Percentiles rank a stretch among this genome's conserved stretches.
These are phyloP conservation scores for Clanis bilineata DNA, from an alignment of 2,888 invertebrate species.

Conservation along the genomic window DNA sequence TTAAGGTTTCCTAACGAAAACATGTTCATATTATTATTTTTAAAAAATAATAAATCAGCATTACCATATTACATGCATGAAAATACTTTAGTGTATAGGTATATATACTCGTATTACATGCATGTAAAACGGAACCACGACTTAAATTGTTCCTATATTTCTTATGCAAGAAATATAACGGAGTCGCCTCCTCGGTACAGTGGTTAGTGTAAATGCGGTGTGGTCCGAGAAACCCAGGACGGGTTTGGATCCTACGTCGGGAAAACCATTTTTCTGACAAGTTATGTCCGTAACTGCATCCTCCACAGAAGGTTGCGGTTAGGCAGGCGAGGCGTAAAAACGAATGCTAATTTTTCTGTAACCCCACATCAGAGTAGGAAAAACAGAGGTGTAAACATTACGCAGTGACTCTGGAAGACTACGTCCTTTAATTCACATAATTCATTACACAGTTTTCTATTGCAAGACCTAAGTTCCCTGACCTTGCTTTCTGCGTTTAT, in stretches of 20 bases:
- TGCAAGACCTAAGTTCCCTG: constrained; percentile 34
- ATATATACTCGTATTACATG: neutral
- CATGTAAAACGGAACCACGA: neutral
- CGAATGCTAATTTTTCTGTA: too few relatives aligned
- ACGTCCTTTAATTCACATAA: constrained; percentile 31
- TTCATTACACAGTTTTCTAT: constrained; percentile 23
- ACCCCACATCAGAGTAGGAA: too few relatives aligned
- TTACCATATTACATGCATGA: neutral
- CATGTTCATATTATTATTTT: neutral
- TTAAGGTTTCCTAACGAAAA: neutral
- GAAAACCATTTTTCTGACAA: too few relatives aligned
- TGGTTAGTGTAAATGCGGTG: too few relatives aligned
- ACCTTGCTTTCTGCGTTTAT: constrained; percentile 16
- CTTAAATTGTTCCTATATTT: constrained; percentile 11
- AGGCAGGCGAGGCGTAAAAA: too few relatives aligned
- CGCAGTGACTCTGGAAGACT: constrained; percentile 30
- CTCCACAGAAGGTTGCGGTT: too few relatives aligned
- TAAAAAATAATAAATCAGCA: neutral
- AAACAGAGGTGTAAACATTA: too few relatives aligned
- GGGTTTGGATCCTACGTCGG: too few relatives aligned
- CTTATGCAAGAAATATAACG: constrained; percentile 26
- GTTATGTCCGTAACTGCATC: too few relatives aligned
- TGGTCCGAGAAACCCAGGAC: too few relatives aligned
- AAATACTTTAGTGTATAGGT: too few relatives aligned
- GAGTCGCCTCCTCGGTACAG: too few relatives aligned